Evolutionary conservation across 2,888 invertebrate genomes (phyloP), one percentile per base, ranked within the genome.

Genomic region (Gandaritis pyraliata): DNA sequence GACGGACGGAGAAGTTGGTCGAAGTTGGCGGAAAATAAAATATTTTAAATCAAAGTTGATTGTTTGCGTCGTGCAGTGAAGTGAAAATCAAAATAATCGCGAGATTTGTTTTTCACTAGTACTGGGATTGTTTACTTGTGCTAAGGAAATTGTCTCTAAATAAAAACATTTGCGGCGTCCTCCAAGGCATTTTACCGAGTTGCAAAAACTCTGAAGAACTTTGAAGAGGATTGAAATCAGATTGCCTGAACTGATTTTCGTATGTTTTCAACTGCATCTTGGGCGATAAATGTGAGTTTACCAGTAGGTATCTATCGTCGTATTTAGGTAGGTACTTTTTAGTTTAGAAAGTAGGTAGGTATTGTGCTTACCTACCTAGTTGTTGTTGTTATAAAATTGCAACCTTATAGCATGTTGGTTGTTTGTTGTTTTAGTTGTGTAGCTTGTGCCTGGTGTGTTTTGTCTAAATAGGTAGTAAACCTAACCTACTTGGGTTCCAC

Each of bases 21-120:
- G 81, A 78, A 80, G 75, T 80, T 78, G 74, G 81, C 81, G 81
- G 78, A 85, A 85, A 87, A 82, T 78, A 78, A 76, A 70, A 72
- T 66, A 33, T 51, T 47, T 56, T 11, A 5, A 33, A 10, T 50
- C 10, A 30, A 36, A 47, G 29, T 57, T 49, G 30, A 58, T 56
- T 33, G 33, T 8, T 33, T 33, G 11, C 47, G 29, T n/a, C n/a
- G 16, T 23, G 13, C 7, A 39, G 16, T 23, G 13, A 10, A 39
- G 7, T 38, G 29, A 8, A 45, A 30, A 54, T 38, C 47, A 0
- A 46, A 23, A 48, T n/a, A 49, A 30, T 13, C 53, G 46, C 53
- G 61, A 47, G 33, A 41, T 59, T 41, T 59, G 61, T 64, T 61
- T 64, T 48, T 57, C 43, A 41, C 7, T 41, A 45, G 33, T 16